phyloP scores from a whole-genome alignment of 1,140 invertebrate genomes.

The Coenobita brevimanus region DNA sequence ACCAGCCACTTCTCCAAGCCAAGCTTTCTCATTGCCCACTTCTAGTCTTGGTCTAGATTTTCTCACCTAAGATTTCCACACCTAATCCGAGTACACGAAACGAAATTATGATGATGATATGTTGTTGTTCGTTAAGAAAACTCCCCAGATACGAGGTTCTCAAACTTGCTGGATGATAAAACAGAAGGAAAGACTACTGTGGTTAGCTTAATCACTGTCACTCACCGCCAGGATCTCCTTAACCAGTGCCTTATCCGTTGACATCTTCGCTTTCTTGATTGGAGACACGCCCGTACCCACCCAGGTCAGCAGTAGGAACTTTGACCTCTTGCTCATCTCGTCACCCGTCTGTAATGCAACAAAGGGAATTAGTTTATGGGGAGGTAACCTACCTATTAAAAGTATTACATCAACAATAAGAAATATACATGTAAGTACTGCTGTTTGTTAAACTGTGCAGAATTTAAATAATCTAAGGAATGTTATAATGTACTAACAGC shows the following conservation, averaged over 20 bases:
- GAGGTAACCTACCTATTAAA: neutral
- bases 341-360: slow-evolving; percentile 81
- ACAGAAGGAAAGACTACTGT: neutral
- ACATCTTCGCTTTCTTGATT: slow-evolving; percentile 85
- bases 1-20: no score
- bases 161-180: no score
- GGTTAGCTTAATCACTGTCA: slow-evolving; percentile 64
- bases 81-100: no score
- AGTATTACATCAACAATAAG: neutral
- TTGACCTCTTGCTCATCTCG: slow-evolving; percentile 85
- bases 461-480: no score
- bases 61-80: no score
- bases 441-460: no score
- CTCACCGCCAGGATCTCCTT: slow-evolving; percentile 84
- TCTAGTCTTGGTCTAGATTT: no score
- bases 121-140: no score
- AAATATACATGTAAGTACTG: neutral
- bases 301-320: slow-evolving; percentile 86
- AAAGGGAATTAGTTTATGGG: neutral
- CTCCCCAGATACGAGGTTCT: no score
- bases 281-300: slow-evolving; percentile 82
- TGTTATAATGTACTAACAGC: no score
- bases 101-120: no score
- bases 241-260: slow-evolving; percentile 84
- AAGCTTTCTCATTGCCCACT: no score